Conservation (phyloP, 2,797 vertebrate genomes). For the Gobio occitaniae region DNA sequence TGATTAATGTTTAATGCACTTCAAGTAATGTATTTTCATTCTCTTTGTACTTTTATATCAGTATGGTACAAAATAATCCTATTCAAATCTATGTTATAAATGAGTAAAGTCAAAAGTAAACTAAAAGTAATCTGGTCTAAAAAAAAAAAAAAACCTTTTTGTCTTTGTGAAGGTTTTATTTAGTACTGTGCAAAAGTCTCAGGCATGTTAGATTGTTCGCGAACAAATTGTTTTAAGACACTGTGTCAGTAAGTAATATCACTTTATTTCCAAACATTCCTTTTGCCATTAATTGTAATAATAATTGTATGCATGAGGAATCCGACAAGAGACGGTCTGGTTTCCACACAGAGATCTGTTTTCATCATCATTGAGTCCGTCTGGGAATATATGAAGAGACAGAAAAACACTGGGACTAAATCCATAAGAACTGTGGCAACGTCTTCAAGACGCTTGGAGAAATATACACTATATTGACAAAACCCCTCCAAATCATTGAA, state of each 20-base stretch:
- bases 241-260: neutral
- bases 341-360: slow-evolving; percentile 1
- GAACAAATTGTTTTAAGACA: neutral
- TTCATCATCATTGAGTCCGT: neutral
- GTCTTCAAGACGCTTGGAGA: neutral
- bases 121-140: neutral
- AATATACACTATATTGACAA: too few relatives aligned
- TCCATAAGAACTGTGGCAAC: neutral
- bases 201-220: neutral
- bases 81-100: neutral
- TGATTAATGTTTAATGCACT: neutral
- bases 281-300: neutral
- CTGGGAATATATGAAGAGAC: neutral
- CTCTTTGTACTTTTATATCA: neutral
- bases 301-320: neutral
- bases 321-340: too few relatives aligned
- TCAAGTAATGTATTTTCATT: neutral
- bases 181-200: too few relatives aligned
- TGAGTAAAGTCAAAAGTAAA: neutral
- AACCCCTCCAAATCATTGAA: too few relatives aligned
- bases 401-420: neutral
- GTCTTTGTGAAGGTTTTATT: too few relatives aligned
- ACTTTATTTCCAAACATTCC: neutral
- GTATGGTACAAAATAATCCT: neutral
- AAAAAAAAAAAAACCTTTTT: too few relatives aligned